Base-by-base conservation (phyloP, 2,888 invertebrate species). In the Brachycybe producta region DNA sequence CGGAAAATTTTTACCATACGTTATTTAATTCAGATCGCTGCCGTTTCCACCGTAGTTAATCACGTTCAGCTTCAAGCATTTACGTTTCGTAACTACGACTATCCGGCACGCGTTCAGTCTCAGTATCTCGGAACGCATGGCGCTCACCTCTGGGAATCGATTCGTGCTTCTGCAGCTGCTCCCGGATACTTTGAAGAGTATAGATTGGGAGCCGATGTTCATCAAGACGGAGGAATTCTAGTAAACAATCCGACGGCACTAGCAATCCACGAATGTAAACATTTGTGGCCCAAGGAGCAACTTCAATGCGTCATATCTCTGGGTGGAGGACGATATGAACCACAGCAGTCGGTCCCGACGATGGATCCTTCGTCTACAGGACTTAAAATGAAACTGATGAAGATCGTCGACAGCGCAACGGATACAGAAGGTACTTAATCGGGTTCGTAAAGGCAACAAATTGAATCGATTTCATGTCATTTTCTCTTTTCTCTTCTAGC, bases 101-200 rank as follows among this genome's bases (percentile, higher is more conserved):
- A 79, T 56, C 80, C 82, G 8, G 78, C 75, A 64, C 73, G 78
- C 49, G 73, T 77, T 21, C 77, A 79, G 56, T 76, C 80, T 56
- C 76, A 78, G 61, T 78, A 84, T 66, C 73, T 76, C 51, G 88
- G 88, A 41, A 77, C 78, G 44, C 73, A 76, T 57, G 73, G 76
- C 53, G 77, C 82, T 56, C 70, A 71, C 57, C 69, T 86, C 51
- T 90, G 87, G 86, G 80, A 87, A 70, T 83, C 84, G 13, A 80
- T 86, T 24, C 70, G 88, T 57, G 91, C 91, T 0, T 87, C 87
- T 1, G 84, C 88, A 38, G 90, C 91, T 39, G 91, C 91, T 4
- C 92, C 91, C 2, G 84, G 85, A 0, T 90, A 88, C 71, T 92
- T 88, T 70, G 79, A 82, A 62, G 90, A 87, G 67, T 83, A 79